These are phyloP conservation scores for Nephrocerus scutellatus DNA, from an alignment of 2,888 invertebrate species.

Conservation along the genomic window DNA sequence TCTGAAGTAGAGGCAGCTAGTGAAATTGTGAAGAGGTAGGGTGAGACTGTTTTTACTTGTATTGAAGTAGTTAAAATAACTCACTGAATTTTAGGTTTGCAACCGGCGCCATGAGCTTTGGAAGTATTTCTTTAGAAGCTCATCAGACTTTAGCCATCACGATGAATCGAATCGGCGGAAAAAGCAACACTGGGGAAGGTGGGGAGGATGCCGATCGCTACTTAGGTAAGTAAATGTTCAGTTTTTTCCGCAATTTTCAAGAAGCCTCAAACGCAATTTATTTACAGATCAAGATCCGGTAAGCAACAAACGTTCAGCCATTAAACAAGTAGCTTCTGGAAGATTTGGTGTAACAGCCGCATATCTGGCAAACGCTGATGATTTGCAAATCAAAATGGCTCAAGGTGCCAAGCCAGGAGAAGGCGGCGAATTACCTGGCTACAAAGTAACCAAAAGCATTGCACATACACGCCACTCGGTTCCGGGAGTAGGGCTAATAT, in stretches of 20 bases:
- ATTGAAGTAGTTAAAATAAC: neutral
- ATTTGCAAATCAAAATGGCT: slow-evolving; percentile 99
- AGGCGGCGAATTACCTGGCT: slow-evolving; percentile 92
- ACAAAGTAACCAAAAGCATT: slow-evolving; percentile 89
- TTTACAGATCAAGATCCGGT: slow-evolving; percentile 62
- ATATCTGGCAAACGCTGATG: slow-evolving; percentile 95
- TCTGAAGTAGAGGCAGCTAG: slow-evolving; percentile 87
- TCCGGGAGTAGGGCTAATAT: slow-evolving; percentile 93
- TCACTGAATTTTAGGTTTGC: slow-evolving; percentile 35
- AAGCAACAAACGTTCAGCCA: slow-evolving; percentile 82
- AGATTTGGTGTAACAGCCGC: slow-evolving; percentile 97
- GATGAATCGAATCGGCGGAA: slow-evolving; percentile 95
- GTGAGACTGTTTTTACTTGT: slow-evolving; percentile 26
- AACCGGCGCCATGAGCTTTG: slow-evolving; percentile 91
- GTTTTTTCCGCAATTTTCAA: neutral
- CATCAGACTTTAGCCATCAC: slow-evolving; percentile 92
- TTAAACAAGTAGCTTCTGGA: slow-evolving; percentile 98
- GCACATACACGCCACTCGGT: slow-evolving; percentile 93
- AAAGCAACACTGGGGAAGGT: slow-evolving; percentile 99
- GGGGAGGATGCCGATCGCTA: slow-evolving; percentile 80
- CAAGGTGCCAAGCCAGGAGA: slow-evolving; percentile 99
- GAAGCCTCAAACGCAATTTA: neutral
- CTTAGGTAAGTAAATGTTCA: slow-evolving; percentile 46
- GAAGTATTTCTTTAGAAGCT: slow-evolving; percentile 93
- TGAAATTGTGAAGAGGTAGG: slow-evolving; percentile 92